Base-by-base conservation (phyloP, 1,140 invertebrate species). In the Holcopasites calliopsidis region DNA sequence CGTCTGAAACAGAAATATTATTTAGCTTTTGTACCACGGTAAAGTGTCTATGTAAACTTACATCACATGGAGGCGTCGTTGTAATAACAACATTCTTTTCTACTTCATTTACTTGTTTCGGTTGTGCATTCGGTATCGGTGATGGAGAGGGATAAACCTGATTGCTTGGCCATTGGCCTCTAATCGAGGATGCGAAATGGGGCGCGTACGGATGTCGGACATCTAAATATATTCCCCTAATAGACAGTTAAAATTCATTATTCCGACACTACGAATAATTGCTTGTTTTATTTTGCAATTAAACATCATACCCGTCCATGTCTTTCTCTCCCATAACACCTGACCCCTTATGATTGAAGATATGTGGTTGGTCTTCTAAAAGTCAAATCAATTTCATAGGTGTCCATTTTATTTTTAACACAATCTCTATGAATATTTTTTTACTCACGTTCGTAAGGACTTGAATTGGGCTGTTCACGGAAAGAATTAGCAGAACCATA, bases 321-420 rank as follows among this genome's bases (percentile, higher is more conserved):
- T 84, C 88, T 83, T 93, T 92, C 70, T 93, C 91, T 35, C 93
- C 92, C 80, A 93, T 91, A 33, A 95, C 88, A 26, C 94, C 93
- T 68, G 88, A 90, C 72, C 92, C 93, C 88, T 95, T 95, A 80
- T 95, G 94, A 85, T 93, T 95, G 83, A 95, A 95, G 80, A 95
- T 95, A 72, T 92, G 93, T 3, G 88, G 73, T 58, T 87, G 84
- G 26, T 88, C 89, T 86, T 92, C 91, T 92, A 76, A 69, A 90
- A 81, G 66, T n/a, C 16, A 49, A 35, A 42, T 61, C 6, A 28
- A 16, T 76, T 31, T 28, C 18, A 47, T 38, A 0, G 35, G 40
- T 16, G 26, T 6, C 13, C 13, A 58, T 4, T 26, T 55, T 2
- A 28, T 21, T 57, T 13, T 23, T 38, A 31, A 23, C n/a, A 5